phyloP scores from a whole-genome alignment of 2,797 vertebrate genomes.

The Pangasius krempfi region DNA sequence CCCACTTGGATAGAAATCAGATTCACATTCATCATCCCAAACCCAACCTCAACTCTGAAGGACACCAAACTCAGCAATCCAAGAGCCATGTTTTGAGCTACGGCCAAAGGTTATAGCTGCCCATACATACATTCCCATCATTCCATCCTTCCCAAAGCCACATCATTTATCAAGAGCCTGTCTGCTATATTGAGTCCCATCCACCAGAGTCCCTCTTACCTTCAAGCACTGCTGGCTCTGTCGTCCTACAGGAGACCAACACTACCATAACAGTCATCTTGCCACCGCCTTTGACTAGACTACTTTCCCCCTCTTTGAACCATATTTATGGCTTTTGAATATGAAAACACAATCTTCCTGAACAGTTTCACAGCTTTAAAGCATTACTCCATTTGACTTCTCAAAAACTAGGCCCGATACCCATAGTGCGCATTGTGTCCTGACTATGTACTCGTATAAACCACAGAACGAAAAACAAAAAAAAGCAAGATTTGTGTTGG shows the following conservation, averaged over 20 bases:
- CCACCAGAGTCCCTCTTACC: constrained; percentile 60
- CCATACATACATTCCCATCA: not conserved
- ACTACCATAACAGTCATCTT: constrained; percentile 27
- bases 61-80: not conserved
- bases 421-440: not conserved
- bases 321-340: constrained; percentile 39
- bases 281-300: not conserved
- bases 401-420: not conserved
- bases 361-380: constrained; percentile 28
- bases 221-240: constrained; percentile 65
- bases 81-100: constrained; percentile 23
- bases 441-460: constrained; percentile 34
- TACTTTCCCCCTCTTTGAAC: not conserved
- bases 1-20: not conserved
- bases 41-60: not conserved
- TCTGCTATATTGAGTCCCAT: constrained; percentile 61
- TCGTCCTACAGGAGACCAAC: not conserved
- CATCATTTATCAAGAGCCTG: constrained; percentile 70
- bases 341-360: constrained; percentile 3
- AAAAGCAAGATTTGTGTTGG: not conserved
- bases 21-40: not conserved
- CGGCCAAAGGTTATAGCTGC: constrained; percentile 16
- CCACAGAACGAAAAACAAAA: constrained; percentile 34
- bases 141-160: constrained; percentile 59
- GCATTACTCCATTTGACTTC: not conserved